Percentiles rank a stretch among this genome's conserved stretches.
These are phyloP conservation scores for Urophycis tenuis DNA, from an alignment of 2,797 vertebrate genomes.

Conservation along the genomic window DNA sequence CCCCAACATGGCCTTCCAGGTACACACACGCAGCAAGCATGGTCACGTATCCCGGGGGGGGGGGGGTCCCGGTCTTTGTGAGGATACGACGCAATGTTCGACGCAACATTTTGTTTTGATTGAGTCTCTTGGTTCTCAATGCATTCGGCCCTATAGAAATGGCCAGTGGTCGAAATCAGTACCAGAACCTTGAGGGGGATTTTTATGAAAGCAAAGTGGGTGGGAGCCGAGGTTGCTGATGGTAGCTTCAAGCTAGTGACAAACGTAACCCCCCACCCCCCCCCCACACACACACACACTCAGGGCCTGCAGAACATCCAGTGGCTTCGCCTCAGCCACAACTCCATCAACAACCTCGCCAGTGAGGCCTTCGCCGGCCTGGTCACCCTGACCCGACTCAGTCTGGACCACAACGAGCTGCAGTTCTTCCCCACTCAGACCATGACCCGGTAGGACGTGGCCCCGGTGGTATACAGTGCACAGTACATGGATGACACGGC, in stretches of 20 bases:
- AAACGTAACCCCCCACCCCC: too few species aligned
- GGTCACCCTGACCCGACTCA: conserved; percentile 74
- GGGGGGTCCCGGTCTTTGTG: background rate
- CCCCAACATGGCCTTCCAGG: conserved; percentile 86
- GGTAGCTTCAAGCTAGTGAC: too few species aligned
- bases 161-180: too few species aligned
- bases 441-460: conserved; percentile 67
- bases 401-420: conserved; percentile 86
- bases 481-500: too few species aligned
- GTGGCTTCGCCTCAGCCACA: conserved; percentile 80
- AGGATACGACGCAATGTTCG: background rate
- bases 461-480: too few species aligned
- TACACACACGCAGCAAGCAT: conserved; percentile 11
- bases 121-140: background rate
- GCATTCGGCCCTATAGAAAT: too few species aligned
- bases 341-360: conserved; percentile 82
- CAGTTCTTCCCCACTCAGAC: conserved; percentile 80
- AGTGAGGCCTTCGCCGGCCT: conserved; percentile 79
- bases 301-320: conserved; percentile 78
- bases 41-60: too few species aligned
- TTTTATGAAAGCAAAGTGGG: too few species aligned
- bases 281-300: too few species aligned
- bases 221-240: too few species aligned
- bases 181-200: too few species aligned
- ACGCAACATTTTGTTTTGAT: too few species aligned